Percentiles rank a stretch among this genome's conserved stretches.
phyloP scores from a whole-genome alignment of 2,113 vertebrate species.

The Paradisaea rubra region DNA sequence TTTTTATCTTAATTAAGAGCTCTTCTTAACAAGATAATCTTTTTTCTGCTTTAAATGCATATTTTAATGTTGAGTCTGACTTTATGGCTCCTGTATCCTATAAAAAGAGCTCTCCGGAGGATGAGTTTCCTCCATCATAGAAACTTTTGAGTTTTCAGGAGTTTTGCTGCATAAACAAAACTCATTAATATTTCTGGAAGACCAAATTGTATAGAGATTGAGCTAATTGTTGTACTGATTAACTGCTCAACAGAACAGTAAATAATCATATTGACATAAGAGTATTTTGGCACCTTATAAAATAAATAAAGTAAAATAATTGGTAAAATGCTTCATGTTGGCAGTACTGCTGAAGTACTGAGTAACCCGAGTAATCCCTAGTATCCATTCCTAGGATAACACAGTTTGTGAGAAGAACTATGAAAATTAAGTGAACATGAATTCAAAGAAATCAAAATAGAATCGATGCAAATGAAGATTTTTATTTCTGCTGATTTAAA shows the following conservation, averaged over 20 bases:
- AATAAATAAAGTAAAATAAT: background rate
- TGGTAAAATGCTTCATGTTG: background rate
- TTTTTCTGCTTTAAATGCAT: background rate
- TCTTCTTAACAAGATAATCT: background rate
- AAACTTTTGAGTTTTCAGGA: background rate
- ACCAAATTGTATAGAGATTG: background rate
- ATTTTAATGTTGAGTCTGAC: background rate
- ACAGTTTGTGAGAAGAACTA: background rate
- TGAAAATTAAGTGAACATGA: background rate
- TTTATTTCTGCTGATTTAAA: background rate
- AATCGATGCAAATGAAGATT: background rate
- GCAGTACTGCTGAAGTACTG: background rate
- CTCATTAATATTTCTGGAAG: background rate
- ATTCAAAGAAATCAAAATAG: background rate
- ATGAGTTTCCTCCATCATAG: background rate
- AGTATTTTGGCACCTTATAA: background rate
- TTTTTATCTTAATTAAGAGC: conserved; percentile 31
- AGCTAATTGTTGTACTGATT: background rate
- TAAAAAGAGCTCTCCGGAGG: background rate
- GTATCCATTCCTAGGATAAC: background rate
- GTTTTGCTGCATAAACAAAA: background rate
- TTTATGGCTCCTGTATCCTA: background rate
- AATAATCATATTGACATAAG: background rate
- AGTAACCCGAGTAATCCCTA: background rate
- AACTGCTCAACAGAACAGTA: background rate